Evolutionary conservation across 2,113 vertebrate species (phyloP).

Genomic region (Perca fluviatilis): DNA sequence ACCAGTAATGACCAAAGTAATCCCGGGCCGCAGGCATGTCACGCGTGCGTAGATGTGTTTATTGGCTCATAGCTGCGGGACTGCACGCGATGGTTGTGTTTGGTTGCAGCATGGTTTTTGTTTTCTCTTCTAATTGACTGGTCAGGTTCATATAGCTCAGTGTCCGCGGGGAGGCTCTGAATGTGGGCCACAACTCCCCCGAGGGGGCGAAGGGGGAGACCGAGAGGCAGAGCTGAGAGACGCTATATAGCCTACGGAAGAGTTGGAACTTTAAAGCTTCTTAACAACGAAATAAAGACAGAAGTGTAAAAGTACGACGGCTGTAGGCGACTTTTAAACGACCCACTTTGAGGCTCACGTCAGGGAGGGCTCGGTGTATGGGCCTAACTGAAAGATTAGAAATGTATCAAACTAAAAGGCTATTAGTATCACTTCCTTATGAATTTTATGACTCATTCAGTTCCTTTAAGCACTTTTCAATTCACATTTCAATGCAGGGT

Average conservation of each 20-base stretch:
- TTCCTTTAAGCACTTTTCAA: background rate
- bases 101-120: constrained; percentile 43
- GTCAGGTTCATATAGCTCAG: constrained; percentile 55
- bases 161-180: constrained; percentile 43
- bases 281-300: background rate
- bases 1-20: background rate
- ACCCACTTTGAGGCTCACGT: background rate
- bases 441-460: too few species aligned
- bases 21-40: background rate
- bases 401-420: background rate
- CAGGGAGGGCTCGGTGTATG: background rate
- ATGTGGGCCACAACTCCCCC: constrained; percentile 60
- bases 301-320: background rate
- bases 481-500: background rate
- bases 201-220: constrained; percentile 7
- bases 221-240: background rate
- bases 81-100: constrained; percentile 51
- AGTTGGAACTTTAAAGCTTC: constrained; percentile 14
- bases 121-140: constrained; percentile 61
- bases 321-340: background rate
- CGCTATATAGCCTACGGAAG: too few species aligned
- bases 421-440: background rate
- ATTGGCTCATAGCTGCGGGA: constrained; percentile 19
- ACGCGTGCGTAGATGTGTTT: constrained; percentile 21
- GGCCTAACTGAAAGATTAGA: too few species aligned